Evolutionary conservation across 2,888 invertebrate species (phyloP).

Genomic region (Dryomyza anilis): DNA sequence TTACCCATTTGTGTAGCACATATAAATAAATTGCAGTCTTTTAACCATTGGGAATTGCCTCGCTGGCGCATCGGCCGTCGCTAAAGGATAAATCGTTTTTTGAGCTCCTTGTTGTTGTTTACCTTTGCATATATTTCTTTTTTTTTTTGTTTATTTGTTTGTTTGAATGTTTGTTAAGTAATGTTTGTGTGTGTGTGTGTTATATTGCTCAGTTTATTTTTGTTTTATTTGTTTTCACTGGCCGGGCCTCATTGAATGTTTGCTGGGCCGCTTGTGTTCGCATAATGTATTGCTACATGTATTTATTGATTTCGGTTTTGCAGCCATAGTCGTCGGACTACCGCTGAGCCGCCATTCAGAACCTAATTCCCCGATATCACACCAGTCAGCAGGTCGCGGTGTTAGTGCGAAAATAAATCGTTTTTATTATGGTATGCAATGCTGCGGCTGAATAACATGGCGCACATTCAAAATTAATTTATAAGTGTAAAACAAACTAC

Average conservation of each 20-base stretch:
- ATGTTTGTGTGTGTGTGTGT: not conserved
- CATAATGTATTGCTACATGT: constrained; percentile 22
- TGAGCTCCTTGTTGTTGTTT: constrained; percentile 20
- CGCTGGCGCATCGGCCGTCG: not conserved
- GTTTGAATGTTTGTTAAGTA: too few relatives aligned
- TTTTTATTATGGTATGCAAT: constrained; percentile 12
- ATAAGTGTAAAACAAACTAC: not conserved
- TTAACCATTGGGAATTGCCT: constrained; percentile 5
- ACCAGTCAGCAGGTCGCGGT: too few relatives aligned
- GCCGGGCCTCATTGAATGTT: not conserved
- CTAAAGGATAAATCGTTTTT: constrained; percentile 22
- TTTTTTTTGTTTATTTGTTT: too few relatives aligned
- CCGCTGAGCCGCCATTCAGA: not conserved
- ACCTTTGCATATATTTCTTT: constrained; percentile 2
- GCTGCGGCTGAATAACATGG: not conserved
- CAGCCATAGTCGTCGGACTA: not conserved
- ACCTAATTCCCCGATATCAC: too few relatives aligned
- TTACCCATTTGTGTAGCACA: not conserved
- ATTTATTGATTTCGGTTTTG: constrained; percentile 19
- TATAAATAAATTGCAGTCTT: constrained; percentile 16
- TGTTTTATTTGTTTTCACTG: not conserved
- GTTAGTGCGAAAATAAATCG: constrained; percentile 19
- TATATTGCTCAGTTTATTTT: too few relatives aligned
- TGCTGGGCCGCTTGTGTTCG: constrained; percentile 1
- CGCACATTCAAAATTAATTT: constrained; percentile 18